Evolutionary conservation across 2,113 vertebrate species (phyloP).

Genomic region (Poeciliopsis turrubarensis): DNA sequence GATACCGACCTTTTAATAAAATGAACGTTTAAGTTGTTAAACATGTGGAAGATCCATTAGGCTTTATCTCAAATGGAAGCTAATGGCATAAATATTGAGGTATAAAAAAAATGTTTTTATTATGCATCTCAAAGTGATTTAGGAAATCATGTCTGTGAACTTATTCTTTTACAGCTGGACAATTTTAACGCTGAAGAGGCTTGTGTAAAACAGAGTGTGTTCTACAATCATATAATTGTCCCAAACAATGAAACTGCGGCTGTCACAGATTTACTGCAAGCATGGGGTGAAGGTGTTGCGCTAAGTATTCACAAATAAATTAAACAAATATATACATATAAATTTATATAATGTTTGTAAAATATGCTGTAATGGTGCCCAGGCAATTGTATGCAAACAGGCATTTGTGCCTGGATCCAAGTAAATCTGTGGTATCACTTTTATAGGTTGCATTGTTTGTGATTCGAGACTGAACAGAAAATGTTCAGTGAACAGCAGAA

Average conservation of each 20-base stretch:
- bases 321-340: not conserved
- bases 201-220: too few relatives aligned
- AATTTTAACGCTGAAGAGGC: too few relatives aligned
- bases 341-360: not conserved
- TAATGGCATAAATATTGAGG: not conserved
- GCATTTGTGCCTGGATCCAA: not conserved
- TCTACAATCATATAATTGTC: too few relatives aligned
- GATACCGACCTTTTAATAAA: not conserved
- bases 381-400: not conserved
- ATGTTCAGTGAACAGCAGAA: slow-evolving; percentile 12
- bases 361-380: not conserved
- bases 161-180: too few relatives aligned
- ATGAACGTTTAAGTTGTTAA: not conserved
- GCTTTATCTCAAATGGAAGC: not conserved
- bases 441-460: not conserved
- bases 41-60: not conserved
- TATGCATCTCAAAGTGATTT: too few relatives aligned
- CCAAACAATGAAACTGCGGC: too few relatives aligned
- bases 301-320: not conserved
- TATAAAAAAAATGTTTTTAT: not conserved
- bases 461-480: not conserved
- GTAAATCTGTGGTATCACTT: not conserved
- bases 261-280: too few relatives aligned
- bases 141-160: too few relatives aligned
- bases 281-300: too few relatives aligned